Base-by-base conservation (phyloP, 2,113 vertebrate genomes). In the Puntigrus tetrazona region DNA sequence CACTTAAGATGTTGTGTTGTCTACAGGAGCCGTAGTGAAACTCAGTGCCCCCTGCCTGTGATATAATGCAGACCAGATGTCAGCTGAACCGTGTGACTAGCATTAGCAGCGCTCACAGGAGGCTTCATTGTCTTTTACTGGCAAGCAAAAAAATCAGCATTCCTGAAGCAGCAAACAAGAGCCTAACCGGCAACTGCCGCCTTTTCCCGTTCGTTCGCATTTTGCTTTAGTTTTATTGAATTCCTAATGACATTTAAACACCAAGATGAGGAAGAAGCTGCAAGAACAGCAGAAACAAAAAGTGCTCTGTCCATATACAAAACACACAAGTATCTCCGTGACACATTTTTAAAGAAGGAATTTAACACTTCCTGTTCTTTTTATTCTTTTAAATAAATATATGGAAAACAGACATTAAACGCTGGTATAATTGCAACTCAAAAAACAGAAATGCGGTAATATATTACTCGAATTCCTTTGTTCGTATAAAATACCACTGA, bases 51-150 rank as follows among this genome's bases (percentile, higher is more conserved):
- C 81, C 36, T 65, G 52, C 81, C 85, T 63, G 31, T 57, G 38
- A 82, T 31, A 81, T 76, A 87, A 87, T 75, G 29, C 55, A 74
- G 78, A 86, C 81, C 90, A 90, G 85, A 90, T 88, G 90, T 85
- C 80, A 81, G 83, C 67, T 10, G 43, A 81, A 84, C 22, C 85
- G 29, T 88, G 88, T 87, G 88, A 91, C 78, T 47, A 83, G 25
- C 45, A 86, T 85, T 86, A 89, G 67, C 27, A 20, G 31, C 59
- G 7, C 34, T 80, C 83, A 88, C 85, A 90, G 78, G 52, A 91
- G 79, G 82, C 14, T 55, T 43, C 52, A 70, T 89, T 88, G 84
- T 91, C 79, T 88, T 86, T 34, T 16, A 85, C 18, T 7, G 7
- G 52, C 57, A 57, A 80, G 78, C 81, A 9, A 85, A 75, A n/a